A percentile compares a stretch with the other conserved stretches of the same genome.
Evolutionary conservation across 2,797 vertebrate genomes (phyloP).

Genomic region (Sciaenops ocellatus): DNA sequence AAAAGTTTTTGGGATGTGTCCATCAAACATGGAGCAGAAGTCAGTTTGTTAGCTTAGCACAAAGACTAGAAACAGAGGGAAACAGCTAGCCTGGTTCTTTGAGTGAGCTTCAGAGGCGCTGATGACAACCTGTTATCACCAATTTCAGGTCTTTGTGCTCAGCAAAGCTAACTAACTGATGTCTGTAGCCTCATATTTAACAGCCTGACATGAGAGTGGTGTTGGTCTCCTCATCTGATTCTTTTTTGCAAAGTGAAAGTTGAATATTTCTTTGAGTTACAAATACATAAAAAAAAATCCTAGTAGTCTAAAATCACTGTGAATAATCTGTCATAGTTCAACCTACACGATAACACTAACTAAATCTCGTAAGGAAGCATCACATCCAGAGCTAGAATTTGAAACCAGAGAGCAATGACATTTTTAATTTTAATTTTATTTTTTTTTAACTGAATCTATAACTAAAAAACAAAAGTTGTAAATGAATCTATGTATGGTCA

Average conservation of each 20-base stretch:
- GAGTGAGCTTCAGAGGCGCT: background rate
- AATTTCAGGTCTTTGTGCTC: background rate
- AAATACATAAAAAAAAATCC: background rate
- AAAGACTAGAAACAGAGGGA: constrained; percentile 10
- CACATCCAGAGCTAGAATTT: background rate
- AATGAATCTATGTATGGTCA: background rate
- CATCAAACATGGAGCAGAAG: background rate
- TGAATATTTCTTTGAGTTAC: background rate
- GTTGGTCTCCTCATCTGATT: background rate
- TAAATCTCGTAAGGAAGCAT: background rate
- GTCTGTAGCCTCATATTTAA: background rate
- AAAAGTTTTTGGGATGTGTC: background rate
- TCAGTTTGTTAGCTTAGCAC: background rate
- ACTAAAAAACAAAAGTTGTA: background rate
- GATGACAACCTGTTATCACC: background rate
- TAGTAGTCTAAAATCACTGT: background rate
- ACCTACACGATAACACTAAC: background rate
- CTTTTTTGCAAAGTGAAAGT: background rate
- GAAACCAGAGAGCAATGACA: background rate
- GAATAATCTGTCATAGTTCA: background rate
- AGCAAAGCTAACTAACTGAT: background rate
- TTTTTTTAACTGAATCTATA: background rate
- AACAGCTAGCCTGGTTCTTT: background rate
- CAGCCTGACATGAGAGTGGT: too few relatives aligned
- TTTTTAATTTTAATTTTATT: background rate